These are phyloP conservation scores for Netelia fuscicornis DNA, from an alignment of 2,888 invertebrate species.

Conservation along the genomic window DNA sequence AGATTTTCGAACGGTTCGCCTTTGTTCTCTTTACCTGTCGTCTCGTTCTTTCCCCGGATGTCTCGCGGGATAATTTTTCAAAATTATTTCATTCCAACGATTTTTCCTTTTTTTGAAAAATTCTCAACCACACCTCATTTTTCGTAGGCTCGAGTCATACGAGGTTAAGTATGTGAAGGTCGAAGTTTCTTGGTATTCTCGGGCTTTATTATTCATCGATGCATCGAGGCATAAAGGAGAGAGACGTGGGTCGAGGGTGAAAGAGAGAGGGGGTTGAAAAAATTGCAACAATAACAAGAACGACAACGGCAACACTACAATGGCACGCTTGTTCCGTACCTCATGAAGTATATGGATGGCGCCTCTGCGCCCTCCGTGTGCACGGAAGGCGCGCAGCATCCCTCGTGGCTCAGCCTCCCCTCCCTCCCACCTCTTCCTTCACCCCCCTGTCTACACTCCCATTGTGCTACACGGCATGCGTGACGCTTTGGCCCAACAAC, in stretches of 20 bases:
- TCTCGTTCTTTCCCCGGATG: not conserved
- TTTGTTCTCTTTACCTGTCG: not conserved
- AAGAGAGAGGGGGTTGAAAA: slow-evolving; percentile 19
- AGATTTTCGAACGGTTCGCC: slow-evolving; percentile 13
- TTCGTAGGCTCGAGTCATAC: not conserved
- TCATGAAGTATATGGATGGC: slow-evolving; percentile 20
- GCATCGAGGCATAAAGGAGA: slow-evolving; percentile 37
- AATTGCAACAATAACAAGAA: slow-evolving; percentile 61
- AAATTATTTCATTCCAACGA: too few relatives aligned
- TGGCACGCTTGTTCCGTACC: slow-evolving; percentile 45
- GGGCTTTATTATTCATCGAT: slow-evolving; percentile 60
- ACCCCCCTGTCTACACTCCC: slow-evolving; percentile 47
- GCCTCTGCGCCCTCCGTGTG: slow-evolving; percentile 7
- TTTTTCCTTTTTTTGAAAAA: not conserved
- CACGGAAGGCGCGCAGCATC: slow-evolving; percentile 43
- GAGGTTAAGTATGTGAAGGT: not conserved
- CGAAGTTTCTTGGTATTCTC: not conserved
- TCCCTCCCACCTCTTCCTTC: slow-evolving; percentile 59
- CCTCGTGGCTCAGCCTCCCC: slow-evolving; percentile 1
- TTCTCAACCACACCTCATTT: not conserved
- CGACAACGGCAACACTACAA: slow-evolving; percentile 43
- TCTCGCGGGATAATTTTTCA: not conserved
- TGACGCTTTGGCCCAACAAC: slow-evolving; percentile 76
- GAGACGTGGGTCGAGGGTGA: not conserved
- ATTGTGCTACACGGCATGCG: slow-evolving; percentile 75